phyloP scores from a whole-genome alignment of 2,797 vertebrate genomes.

The Cynopterus sphinx region DNA sequence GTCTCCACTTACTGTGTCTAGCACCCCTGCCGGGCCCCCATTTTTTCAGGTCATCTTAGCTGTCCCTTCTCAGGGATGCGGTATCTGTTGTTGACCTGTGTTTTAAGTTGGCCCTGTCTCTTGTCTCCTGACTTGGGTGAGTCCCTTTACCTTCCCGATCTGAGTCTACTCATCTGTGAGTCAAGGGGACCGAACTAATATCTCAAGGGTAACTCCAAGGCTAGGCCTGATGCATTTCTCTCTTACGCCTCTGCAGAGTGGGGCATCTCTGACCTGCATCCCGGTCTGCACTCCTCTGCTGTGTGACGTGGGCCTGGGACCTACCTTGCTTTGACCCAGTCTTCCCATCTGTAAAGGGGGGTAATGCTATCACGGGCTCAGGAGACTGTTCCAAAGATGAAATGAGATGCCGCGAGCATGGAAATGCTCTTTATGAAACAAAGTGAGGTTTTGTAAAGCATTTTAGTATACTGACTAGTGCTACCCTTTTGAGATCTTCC shows the following conservation, averaged over 20 bases:
- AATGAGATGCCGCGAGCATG: background rate
- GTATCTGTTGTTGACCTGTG: background rate
- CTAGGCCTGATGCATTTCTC: fast-evolving
- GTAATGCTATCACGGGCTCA: fast-evolving
- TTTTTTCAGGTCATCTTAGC: fast-evolving
- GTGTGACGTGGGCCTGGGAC: background rate
- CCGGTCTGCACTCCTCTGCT: fast-evolving
- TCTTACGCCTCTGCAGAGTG: background rate
- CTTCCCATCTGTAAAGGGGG: background rate
- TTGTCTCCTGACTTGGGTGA: background rate
- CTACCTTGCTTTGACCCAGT: background rate
- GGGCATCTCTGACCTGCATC: too few species aligned
- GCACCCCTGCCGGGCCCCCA: fast-evolving
- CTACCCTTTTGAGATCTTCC: background rate
- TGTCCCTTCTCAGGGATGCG: background rate
- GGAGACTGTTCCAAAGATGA: background rate
- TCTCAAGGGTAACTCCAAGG: fast-evolving
- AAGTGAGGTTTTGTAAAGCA: background rate
- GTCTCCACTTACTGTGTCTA: fast-evolving
- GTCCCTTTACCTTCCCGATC: background rate
- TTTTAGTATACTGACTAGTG: fast-evolving
- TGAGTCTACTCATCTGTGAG: background rate
- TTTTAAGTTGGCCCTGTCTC: background rate
- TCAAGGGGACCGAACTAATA: background rate
- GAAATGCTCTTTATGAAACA: background rate